Conservation (phyloP, 2,113 vertebrate species). For the Heterotilapia buettikoferi region DNA sequence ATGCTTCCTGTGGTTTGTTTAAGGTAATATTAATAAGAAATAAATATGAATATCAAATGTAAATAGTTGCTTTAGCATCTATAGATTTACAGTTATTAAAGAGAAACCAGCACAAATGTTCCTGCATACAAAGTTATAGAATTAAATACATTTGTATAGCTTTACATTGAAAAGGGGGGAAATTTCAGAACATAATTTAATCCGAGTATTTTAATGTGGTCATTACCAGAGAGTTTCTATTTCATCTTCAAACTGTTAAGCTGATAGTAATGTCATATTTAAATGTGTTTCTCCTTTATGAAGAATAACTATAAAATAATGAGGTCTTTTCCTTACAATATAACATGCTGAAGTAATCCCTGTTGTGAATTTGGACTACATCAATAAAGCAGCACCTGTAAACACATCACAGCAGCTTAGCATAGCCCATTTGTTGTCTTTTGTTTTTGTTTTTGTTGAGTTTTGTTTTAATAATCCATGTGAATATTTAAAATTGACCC, state of each 20-base stretch:
- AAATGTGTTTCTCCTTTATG: not conserved
- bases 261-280: not conserved
- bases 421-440: not conserved
- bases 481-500: not conserved
- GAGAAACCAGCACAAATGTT: not conserved
- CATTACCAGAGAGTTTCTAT: not conserved
- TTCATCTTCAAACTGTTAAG: not conserved
- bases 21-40: not conserved
- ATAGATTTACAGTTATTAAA: not conserved
- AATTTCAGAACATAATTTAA: not conserved
- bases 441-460: not conserved
- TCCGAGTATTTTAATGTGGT: not conserved
- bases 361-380: not conserved
- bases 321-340: not conserved
- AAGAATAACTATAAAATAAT: not conserved
- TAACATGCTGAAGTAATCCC: not conserved
- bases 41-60: not conserved
- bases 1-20: not conserved
- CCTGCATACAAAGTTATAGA: not conserved
- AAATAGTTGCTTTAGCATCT: not conserved
- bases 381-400: not conserved
- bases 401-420: not conserved
- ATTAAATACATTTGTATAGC: not conserved
- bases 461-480: not conserved
- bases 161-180: not conserved